Conservation (phyloP, 2,797 vertebrate genomes). For the Semaprochilodus insignis region DNA sequence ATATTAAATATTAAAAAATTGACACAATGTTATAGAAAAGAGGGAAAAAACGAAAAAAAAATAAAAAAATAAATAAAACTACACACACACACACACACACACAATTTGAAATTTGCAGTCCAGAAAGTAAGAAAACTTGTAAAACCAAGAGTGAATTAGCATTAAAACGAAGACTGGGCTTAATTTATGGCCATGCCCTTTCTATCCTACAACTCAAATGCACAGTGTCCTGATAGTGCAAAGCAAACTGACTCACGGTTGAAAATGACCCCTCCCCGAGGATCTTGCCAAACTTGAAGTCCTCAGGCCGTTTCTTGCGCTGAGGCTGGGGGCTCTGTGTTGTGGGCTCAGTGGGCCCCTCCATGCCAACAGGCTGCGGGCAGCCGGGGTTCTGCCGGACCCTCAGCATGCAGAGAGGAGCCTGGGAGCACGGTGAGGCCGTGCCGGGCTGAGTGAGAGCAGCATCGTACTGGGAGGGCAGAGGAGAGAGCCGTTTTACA, state of each 20-base stretch:
- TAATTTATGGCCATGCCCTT: not conserved
- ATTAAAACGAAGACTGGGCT: not conserved
- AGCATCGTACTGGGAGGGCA: conserved; percentile 89
- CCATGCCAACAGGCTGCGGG: conserved; percentile 87
- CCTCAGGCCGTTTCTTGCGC: conserved; percentile 94
- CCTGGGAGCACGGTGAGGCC: conserved; percentile 88
- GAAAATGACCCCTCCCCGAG: conserved; percentile 98
- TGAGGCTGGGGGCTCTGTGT: conserved; percentile 74
- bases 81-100: too few relatives aligned
- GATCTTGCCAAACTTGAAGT: conserved; percentile 97
- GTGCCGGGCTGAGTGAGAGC: conserved; percentile 85
- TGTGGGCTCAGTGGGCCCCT: conserved; percentile 68
- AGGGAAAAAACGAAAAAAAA: too few relatives aligned
- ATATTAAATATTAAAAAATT: too few relatives aligned
- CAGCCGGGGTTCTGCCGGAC: conserved; percentile 88
- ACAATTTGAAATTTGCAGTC: too few relatives aligned
- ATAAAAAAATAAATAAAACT: too few relatives aligned
- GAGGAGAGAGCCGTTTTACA: conserved; percentile 2
- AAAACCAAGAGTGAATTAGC: too few relatives aligned
- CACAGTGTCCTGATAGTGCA: not conserved
- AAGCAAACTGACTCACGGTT: conserved; percentile 77
- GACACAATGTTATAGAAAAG: too few relatives aligned
- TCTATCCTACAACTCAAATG: too few relatives aligned
- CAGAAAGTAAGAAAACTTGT: too few relatives aligned
- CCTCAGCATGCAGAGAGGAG: conserved; percentile 97